A percentile compares a stretch with the other conserved stretches of the same genome.
Conservation (phyloP, 1,140 invertebrate species). For the Drosophila ananassae region DNA sequence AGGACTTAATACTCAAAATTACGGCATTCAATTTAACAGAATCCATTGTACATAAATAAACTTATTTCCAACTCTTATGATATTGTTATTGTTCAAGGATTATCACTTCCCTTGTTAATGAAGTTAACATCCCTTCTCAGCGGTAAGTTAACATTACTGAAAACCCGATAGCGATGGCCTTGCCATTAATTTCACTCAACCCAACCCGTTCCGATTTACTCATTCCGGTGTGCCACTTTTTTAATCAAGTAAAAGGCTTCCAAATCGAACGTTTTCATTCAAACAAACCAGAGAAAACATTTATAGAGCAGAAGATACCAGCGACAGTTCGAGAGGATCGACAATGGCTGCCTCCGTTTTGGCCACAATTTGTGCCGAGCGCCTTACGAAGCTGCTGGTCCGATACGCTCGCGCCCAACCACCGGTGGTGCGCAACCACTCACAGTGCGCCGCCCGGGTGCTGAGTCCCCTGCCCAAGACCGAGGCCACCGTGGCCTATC, state of each 20-base stretch:
- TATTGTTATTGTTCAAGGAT: neutral
- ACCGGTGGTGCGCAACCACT: neutral
- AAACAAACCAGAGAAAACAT: constrained; percentile 9
- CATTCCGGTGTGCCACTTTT: constrained; percentile 17
- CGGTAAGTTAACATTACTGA: neutral
- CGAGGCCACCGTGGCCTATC: constrained; percentile 5
- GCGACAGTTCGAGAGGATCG: neutral
- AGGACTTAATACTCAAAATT: neutral
- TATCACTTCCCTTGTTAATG: neutral
- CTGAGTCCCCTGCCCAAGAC: neutral
- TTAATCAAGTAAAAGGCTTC: constrained; percentile 23
- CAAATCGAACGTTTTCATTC: constrained; percentile 46
- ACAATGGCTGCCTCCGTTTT: constrained; percentile 56
- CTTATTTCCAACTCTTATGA: neutral
- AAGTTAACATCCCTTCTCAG: neutral
- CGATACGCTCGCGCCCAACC: constrained; percentile 38
- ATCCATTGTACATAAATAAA: neutral
- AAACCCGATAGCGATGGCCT: neutral
- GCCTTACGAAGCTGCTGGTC: constrained; percentile 59
- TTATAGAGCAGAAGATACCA: neutral
- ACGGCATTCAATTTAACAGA: neutral
- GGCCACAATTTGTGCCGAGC: constrained; percentile 68
- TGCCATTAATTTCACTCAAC: neutral
- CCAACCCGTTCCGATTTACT: neutral
- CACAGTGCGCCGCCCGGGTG: neutral